A percentile compares a stretch with the other conserved stretches of the same genome.
phyloP scores from a whole-genome alignment of 2,113 vertebrate genomes.

The Nothoprocta pentlandii region DNA sequence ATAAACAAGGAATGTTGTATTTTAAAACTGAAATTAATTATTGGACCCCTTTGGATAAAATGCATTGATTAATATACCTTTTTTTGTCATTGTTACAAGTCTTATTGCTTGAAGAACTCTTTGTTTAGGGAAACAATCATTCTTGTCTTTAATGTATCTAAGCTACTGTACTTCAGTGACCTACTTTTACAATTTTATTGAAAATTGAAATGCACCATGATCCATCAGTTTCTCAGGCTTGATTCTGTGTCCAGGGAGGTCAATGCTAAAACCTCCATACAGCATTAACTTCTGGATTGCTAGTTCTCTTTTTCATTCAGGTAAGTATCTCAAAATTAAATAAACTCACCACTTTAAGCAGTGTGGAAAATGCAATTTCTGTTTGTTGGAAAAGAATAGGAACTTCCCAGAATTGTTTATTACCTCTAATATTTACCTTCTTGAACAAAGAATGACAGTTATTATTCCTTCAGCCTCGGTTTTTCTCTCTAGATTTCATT shows the following conservation, averaged over 20 bases:
- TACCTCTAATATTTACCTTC: constrained; percentile 2
- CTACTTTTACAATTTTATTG: background rate
- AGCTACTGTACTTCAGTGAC: constrained; percentile 14
- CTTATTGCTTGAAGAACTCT: constrained; percentile 36
- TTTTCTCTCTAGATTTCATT: background rate
- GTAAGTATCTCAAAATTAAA: constrained; percentile 9
- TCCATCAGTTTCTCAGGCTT: background rate
- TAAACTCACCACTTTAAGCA: background rate
- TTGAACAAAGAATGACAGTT: background rate
- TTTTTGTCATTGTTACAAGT: constrained; percentile 9
- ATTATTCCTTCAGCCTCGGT: background rate
- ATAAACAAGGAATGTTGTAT: background rate
- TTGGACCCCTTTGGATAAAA: background rate
- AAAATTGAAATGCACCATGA: background rate
- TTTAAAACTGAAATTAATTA: constrained; percentile 3
- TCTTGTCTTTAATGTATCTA: constrained; percentile 28
- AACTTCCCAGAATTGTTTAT: background rate
- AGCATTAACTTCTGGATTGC: background rate
- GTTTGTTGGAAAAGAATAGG: background rate
- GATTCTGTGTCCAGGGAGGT: background rate
- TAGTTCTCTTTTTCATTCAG: background rate
- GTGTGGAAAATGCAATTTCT: background rate
- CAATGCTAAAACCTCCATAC: background rate
- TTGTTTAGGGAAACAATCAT: constrained; percentile 56
- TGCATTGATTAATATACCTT: constrained; percentile 12